These are phyloP conservation scores for Ips typographus DNA, from an alignment of 1,140 invertebrate genomes.

Conservation along the genomic window DNA sequence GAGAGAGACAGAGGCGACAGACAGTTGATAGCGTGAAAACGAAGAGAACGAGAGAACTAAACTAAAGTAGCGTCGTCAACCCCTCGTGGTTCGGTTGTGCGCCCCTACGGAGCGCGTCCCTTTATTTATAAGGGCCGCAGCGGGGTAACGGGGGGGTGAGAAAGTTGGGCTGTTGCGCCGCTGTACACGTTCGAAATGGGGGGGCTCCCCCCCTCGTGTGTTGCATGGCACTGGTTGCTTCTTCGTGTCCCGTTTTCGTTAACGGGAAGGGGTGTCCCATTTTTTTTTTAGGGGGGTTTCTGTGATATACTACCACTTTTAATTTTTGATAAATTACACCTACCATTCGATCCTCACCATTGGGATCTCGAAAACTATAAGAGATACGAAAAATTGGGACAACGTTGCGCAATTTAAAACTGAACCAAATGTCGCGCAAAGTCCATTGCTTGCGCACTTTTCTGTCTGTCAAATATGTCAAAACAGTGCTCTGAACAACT, in stretches of 20 bases:
- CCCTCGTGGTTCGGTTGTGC: constrained; percentile 37
- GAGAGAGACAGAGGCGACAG: constrained; percentile 11
- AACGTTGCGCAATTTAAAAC: no score
- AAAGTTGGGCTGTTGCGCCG: constrained; percentile 28
- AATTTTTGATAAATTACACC: neutral
- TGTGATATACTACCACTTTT: neutral
- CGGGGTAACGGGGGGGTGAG: constrained; percentile 17
- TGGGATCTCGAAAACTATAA: no score
- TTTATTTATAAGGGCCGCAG: constrained; percentile 27
- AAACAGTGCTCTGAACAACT: no score
- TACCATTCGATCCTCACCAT: no score
- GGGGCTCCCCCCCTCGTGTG: neutral
- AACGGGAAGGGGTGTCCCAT: constrained; percentile 21
- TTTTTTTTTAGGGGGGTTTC: neutral
- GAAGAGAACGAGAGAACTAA: constrained; percentile 32
- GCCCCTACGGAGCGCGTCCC: constrained; percentile 17
- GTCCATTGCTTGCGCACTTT: no score
- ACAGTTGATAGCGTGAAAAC: constrained; percentile 24
- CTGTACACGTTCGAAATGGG: neutral
- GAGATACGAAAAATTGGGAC: no score
- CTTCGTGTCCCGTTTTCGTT: constrained; percentile 7
- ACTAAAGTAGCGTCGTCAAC: constrained; percentile 35
- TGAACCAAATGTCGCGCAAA: no score
- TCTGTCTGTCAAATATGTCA: no score
- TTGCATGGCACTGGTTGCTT: constrained; percentile 38